phyloP scores from a whole-genome alignment of 1,140 invertebrate genomes.

The Drosophila kepulauana region DNA sequence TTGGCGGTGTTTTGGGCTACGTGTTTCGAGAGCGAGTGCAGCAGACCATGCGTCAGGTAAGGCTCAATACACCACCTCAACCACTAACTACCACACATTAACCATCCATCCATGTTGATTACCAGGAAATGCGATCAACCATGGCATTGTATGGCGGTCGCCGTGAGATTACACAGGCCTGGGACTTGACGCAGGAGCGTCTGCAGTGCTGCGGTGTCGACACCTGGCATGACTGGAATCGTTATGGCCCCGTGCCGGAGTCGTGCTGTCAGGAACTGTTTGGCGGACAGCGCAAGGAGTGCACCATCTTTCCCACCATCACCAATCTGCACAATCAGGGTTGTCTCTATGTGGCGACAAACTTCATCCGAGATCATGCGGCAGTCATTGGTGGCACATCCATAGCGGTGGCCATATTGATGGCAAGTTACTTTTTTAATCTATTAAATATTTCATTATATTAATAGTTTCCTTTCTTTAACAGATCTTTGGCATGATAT shows the following conservation, averaged over 20 bases:
- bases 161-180: slow-evolving; percentile 90
- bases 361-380: slow-evolving; percentile 91
- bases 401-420: slow-evolving; percentile 92
- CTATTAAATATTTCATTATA: neutral
- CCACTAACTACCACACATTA: neutral
- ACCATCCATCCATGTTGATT: neutral
- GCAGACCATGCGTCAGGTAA: slow-evolving; percentile 88
- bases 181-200: slow-evolving; percentile 93
- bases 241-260: slow-evolving; percentile 90
- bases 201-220: slow-evolving; percentile 94
- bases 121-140: slow-evolving; percentile 91
- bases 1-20: slow-evolving; percentile 95
- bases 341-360: slow-evolving; percentile 89
- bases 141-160: slow-evolving; percentile 90
- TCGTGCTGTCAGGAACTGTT: slow-evolving; percentile 92
- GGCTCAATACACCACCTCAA: neutral
- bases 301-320: slow-evolving; percentile 87
- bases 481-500: slow-evolving; percentile 89
- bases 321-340: slow-evolving; percentile 90
- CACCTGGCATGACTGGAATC: slow-evolving; percentile 91
- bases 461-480: slow-evolving; percentile 31
- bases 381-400: slow-evolving; percentile 92
- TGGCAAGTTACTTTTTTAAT: slow-evolving; percentile 84
- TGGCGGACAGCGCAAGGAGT: slow-evolving; percentile 88
- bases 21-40: slow-evolving; percentile 93